Evolutionary conservation across 2,113 vertebrate species (phyloP).

Genomic region (Myotis brandtii): DNA sequence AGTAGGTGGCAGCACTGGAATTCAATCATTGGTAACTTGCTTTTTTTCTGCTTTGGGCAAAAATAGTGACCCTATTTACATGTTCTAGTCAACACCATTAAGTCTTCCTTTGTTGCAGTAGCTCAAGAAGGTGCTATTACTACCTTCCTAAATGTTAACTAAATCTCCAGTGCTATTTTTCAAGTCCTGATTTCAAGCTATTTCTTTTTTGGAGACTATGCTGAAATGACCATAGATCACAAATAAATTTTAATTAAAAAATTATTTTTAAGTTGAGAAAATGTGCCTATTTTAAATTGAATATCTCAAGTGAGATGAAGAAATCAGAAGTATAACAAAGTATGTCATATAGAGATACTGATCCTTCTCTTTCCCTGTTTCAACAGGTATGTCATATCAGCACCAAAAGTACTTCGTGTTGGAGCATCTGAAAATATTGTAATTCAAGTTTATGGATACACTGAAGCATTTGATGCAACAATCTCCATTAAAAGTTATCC

Average conservation of each 20-base stretch:
- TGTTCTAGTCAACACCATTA: not conserved
- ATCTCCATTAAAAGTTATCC: conserved; percentile 91
- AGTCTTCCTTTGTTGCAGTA: not conserved
- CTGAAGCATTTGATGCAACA: conserved; percentile 81
- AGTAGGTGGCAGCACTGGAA: not conserved
- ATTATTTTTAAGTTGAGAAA: conserved; percentile 8
- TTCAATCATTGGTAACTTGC: not conserved
- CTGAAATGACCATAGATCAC: not conserved
- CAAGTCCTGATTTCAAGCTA: not conserved
- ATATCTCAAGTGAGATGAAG: conserved; percentile 29
- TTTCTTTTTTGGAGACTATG: conserved; percentile 34
- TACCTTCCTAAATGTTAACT: conserved; percentile 1
- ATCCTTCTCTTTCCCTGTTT: conserved; percentile 35
- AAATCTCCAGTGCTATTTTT: not conserved
- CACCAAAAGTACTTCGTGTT: conserved; percentile 88
- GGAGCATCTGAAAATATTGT: conserved; percentile 90
- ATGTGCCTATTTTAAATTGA: not conserved
- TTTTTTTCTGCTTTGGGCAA: not conserved
- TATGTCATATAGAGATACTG: not conserved
- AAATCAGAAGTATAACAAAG: not conserved
- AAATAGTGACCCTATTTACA: not conserved
- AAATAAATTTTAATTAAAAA: conserved; percentile 15
- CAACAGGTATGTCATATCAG: conserved; percentile 92
- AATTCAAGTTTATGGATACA: conserved; percentile 91
- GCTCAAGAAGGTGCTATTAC: not conserved